These are phyloP conservation scores for Priapulus caudatus DNA, from an alignment of 2,888 invertebrate species.

Conservation along the genomic window DNA sequence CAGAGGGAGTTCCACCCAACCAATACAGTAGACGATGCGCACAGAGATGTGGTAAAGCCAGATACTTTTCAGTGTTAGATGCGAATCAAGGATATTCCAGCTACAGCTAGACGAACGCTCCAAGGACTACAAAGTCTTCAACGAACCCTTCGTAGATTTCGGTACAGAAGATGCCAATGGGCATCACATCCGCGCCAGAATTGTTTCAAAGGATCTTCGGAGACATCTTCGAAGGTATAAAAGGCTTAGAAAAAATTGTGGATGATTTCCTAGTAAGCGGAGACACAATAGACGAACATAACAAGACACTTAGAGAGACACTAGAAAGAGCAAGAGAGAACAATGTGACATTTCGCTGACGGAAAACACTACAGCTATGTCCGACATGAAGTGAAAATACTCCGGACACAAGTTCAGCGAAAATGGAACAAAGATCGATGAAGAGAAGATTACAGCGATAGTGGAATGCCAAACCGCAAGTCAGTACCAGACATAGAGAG, in stretches of 20 bases:
- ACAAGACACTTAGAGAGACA: background rate
- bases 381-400: background rate
- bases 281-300: background rate
- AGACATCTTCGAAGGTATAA: slow-evolving; percentile 1
- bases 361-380: background rate
- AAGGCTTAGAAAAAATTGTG: background rate
- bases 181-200: background rate
- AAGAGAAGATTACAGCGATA: background rate
- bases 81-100: background rate
- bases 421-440: background rate
- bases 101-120: background rate
- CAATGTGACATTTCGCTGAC: background rate
- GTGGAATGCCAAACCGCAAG: background rate
- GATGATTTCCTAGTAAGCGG: background rate
- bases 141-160: too few relatives aligned
- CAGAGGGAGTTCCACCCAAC: background rate
- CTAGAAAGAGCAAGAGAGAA: background rate
- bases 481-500: background rate
- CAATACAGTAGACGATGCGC: background rate
- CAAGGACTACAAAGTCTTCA: background rate
- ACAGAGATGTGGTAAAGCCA: background rate
- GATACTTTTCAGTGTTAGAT: slow-evolving; percentile 3
- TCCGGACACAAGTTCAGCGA: background rate
- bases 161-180: too few relatives aligned
- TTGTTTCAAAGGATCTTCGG: background rate